Evolutionary conservation across 2,888 invertebrate species (phyloP), one percentile per base, ranked within the genome.

Genomic region (Calliphora vomitoria): DNA sequence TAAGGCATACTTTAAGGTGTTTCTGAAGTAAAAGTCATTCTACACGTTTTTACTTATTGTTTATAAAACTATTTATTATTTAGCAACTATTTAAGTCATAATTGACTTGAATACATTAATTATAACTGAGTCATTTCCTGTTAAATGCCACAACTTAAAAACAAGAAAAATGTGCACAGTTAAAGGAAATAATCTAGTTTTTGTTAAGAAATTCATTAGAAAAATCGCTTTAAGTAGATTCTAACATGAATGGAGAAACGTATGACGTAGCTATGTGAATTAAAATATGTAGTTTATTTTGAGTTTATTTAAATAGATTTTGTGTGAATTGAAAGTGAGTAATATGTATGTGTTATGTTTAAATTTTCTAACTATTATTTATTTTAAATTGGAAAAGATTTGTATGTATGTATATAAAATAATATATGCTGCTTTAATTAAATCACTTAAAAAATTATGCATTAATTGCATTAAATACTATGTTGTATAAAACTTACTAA

Each of bases 41-140:
- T 53, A 10, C 35, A 25, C 13, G 8, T 8, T 8, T 20, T 71
- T n/a, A 18, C 13, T 13, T 8, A 4, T 20, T 55, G 18, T 53
- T 55, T 55, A 18, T 11, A 58, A 31, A 13, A 58, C 0, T 10
- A 64, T n/a, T 79, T 35, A 25, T n/a, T 64, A 41, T 53, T 82
- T 25, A 58, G 18, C 10, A 68, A 35, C 20, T 50, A 38, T 58
- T 58, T n/a, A 55, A 64, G 35, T 55, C 13, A 55, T 41, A 68
- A 76, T 69, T 60, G 47, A 69, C 20, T 60, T 58, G 4, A 41
- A 50, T 15, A 10, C 25, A 60, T 41, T 82, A 60, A 76, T 50
- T 58, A 60, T 13, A 60, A 68, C 31, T 76, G 35, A 68, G 60
- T 69, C 76, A 76, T 76, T 60, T 82, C 76, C 76, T 68, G 18